phyloP scores from a whole-genome alignment of 2,113 vertebrate genomes.

The Diphyllodes magnificus region DNA sequence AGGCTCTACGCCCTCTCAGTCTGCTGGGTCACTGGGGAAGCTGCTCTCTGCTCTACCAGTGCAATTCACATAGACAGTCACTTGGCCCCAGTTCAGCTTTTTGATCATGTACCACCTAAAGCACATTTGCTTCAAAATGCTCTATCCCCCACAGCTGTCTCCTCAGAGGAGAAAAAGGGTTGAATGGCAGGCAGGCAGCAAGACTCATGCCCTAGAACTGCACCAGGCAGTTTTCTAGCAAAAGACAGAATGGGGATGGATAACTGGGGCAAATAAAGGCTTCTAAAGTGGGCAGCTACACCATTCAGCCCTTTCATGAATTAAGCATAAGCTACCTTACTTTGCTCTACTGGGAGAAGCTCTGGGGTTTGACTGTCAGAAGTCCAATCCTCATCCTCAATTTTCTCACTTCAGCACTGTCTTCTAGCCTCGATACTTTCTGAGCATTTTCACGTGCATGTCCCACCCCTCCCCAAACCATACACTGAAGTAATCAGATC shows the following conservation, averaged over 20 bases:
- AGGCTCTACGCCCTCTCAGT: neutral
- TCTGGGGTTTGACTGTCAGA: neutral
- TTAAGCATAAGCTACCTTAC: neutral
- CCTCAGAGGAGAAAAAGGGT: neutral
- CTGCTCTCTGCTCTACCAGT: neutral
- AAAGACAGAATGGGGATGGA: neutral
- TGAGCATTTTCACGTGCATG: neutral
- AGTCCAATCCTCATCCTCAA: neutral
- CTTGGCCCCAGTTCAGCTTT: neutral
- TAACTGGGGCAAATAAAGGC: neutral
- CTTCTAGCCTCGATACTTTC: neutral
- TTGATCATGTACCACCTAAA: neutral
- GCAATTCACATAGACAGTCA: neutral
- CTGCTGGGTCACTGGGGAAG: neutral
- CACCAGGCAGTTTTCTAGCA: neutral
- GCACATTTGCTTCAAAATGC: neutral
- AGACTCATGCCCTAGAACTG: neutral
- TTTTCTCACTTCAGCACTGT: neutral
- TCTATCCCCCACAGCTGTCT: neutral
- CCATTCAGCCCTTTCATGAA: neutral
- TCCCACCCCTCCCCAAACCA: neutral
- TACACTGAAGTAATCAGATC: accelerated
- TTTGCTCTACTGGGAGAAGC: neutral
- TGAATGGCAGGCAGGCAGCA: neutral
- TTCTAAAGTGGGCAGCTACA: neutral